These are phyloP conservation scores for Taxidea taxus DNA, from an alignment of 2,113 vertebrate genomes.

Conservation along the genomic window DNA sequence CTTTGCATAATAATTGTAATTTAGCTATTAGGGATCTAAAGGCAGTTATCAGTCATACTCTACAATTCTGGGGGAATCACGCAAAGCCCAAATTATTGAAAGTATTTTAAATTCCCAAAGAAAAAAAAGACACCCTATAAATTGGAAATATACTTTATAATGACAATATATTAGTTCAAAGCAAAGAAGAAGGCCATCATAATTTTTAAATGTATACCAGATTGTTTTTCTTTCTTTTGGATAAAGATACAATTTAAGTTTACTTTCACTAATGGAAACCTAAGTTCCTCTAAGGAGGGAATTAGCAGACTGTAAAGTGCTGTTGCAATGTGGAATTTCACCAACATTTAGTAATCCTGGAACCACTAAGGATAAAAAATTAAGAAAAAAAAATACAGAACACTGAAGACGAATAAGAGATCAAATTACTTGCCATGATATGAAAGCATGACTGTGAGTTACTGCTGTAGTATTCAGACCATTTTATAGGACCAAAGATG, in stretches of 20 bases:
- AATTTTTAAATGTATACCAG: slow-evolving; percentile 69
- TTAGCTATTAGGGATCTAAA: slow-evolving; percentile 86
- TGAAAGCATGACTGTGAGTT: neutral
- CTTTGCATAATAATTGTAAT: slow-evolving; percentile 89
- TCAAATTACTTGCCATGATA: neutral
- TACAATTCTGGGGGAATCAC: slow-evolving; percentile 73
- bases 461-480: neutral
- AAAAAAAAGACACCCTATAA: slow-evolving; percentile 52
- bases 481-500: neutral
- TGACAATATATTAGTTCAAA: slow-evolving; percentile 64
- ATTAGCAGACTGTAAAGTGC: neutral
- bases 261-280: slow-evolving; percentile 1
- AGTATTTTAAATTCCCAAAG: slow-evolving; percentile 73
- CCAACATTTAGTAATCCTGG: neutral
- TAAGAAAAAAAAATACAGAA: neutral
- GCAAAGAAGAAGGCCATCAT: slow-evolving; percentile 67
- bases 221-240: slow-evolving; percentile 48
- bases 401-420: neutral
- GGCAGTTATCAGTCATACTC: slow-evolving; percentile 86
- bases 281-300: neutral
- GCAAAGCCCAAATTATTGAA: slow-evolving; percentile 80
- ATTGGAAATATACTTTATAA: slow-evolving; percentile 76
- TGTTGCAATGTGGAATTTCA: neutral
- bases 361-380: neutral
- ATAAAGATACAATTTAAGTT: neutral